A percentile compares a stretch with the other conserved stretches of the same genome.
phyloP scores from a whole-genome alignment of 2,888 invertebrate species.

The Eristalinus sepulchralis region DNA sequence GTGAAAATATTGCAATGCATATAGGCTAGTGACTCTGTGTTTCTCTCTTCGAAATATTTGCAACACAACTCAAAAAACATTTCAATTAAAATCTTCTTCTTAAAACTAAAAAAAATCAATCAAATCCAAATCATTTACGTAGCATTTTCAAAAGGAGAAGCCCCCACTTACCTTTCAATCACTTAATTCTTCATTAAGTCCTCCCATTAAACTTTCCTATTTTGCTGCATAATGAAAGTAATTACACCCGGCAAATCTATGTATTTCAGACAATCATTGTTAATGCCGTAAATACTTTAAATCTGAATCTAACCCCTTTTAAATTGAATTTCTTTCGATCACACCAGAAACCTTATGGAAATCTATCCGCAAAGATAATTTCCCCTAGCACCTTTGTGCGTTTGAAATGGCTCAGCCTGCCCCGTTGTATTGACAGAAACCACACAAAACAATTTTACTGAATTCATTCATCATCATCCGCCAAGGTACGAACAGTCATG shows the following conservation, averaged over 20 bases:
- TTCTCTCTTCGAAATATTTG: too few relatives aligned
- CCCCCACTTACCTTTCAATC: neutral
- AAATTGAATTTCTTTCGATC: constrained; percentile 40
- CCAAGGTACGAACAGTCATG: neutral
- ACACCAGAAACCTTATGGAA: constrained; percentile 58
- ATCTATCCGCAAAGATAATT: constrained; percentile 37
- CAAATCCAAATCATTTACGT: neutral
- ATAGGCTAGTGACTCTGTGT: too few relatives aligned
- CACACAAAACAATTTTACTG: constrained; percentile 52
- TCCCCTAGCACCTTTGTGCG: neutral
- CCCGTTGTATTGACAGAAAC: constrained; percentile 21
- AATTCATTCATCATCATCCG: constrained; percentile 24
- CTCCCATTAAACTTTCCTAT: neutral
- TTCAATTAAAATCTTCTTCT: too few relatives aligned
- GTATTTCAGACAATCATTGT: constrained; percentile 38
- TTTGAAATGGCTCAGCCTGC: neutral
- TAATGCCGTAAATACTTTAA: constrained; percentile 19
- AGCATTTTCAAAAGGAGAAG: neutral
- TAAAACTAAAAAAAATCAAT: neutral
- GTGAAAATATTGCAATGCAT: too few relatives aligned
- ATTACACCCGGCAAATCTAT: neutral
- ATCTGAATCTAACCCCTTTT: neutral
- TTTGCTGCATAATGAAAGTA: neutral
- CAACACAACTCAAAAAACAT: too few relatives aligned
- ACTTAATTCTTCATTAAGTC: neutral